These are phyloP conservation scores for Myodes glareolus DNA, from an alignment of 2,113 vertebrate species.

Conservation along the genomic window DNA sequence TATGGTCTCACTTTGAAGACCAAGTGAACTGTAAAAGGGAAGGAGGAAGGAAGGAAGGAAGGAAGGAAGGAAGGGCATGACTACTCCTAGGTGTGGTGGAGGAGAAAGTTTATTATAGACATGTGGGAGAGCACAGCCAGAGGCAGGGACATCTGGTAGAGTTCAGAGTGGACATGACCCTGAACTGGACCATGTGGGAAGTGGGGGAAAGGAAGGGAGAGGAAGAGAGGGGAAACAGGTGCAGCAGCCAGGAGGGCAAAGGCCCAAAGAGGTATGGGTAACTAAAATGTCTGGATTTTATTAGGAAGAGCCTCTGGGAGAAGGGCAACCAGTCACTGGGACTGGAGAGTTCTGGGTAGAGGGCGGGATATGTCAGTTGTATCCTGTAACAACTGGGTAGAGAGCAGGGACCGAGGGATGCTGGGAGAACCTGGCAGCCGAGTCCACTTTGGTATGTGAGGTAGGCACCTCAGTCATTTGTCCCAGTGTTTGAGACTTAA, in stretches of 20 bases:
- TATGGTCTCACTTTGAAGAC: neutral
- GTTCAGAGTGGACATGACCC: neutral
- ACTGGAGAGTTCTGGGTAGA: neutral
- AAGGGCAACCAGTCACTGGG: neutral
- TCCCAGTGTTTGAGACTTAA: neutral
- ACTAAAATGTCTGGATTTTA: neutral
- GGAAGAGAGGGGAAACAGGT: neutral
- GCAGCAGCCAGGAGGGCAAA: neutral
- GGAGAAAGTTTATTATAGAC: neutral
- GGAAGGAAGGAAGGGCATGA: no score
- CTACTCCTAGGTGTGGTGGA: neutral
- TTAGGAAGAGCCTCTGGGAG: neutral
- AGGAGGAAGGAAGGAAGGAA: no score
- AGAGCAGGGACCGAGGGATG: neutral
- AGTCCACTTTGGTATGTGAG: no score
- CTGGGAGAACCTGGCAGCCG: no score
- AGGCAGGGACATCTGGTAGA: neutral
- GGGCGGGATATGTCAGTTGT: fast-evolving
- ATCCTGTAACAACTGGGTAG: neutral
- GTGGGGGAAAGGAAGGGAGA: neutral
- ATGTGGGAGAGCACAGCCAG: neutral
- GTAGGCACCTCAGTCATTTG: neutral
- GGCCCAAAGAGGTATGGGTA: neutral
- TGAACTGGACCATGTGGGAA: neutral
- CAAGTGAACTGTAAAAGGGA: neutral